Conservation (phyloP, 1,140 invertebrate species). For the Drosophila obscura region DNA sequence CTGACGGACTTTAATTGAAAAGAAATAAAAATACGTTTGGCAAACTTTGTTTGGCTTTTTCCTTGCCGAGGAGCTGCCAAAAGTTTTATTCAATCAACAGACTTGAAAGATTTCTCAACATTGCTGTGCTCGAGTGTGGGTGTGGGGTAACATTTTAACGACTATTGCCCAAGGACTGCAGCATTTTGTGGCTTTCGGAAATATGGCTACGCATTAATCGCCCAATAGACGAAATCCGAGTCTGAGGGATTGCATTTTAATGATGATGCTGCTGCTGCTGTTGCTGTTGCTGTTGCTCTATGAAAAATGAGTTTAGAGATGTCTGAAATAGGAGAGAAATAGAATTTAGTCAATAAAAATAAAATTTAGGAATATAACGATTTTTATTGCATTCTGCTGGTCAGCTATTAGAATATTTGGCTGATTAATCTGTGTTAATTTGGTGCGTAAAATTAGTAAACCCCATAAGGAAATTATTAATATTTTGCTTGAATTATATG, state of each 20-base stretch:
- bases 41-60: conserved; percentile 47
- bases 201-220: conserved; percentile 42
- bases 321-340: too few species aligned
- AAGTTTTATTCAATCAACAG: conserved; percentile 67
- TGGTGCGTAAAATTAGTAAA: too few species aligned
- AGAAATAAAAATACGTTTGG: conserved; percentile 57
- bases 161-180: conserved; percentile 14
- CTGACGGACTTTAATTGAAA: conserved; percentile 55
- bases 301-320: too few species aligned
- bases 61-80: neutral
- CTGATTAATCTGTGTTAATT: too few species aligned
- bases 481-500: too few species aligned
- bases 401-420: too few species aligned
- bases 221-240: conserved; percentile 14
- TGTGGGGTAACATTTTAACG: conserved; percentile 27
- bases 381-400: too few species aligned
- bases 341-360: too few species aligned
- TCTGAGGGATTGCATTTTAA: conserved; percentile 32
- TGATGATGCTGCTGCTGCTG: conserved; percentile 18
- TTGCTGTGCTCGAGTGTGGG: neutral
- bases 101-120: conserved; percentile 34
- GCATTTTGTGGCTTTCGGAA: conserved; percentile 21
- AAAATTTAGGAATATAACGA: too few species aligned
- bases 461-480: too few species aligned
- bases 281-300: too few species aligned